These are phyloP conservation scores for Trididemnum miniatum DNA, from an alignment of 23 tunicate genomes.

Conservation along the genomic window DNA sequence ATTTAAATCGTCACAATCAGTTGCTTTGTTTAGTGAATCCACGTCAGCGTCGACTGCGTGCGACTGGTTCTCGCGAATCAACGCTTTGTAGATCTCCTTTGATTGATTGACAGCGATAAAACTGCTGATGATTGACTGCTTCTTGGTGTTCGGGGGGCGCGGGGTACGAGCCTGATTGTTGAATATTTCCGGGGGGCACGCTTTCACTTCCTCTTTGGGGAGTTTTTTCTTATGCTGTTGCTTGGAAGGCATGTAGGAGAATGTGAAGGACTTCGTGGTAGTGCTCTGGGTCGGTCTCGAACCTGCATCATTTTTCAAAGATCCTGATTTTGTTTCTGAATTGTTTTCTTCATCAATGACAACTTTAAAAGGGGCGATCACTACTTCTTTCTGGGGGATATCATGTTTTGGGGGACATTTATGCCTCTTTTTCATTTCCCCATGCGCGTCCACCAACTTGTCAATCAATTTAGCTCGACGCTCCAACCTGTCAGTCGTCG, in stretches of 20 bases:
- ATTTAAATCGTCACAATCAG: conserved; percentile 6
- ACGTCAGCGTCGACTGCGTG: neutral
- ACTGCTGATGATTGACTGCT: conserved; percentile 21
- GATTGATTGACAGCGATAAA: conserved; percentile 23
- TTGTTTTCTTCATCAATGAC: conserved; percentile 29
- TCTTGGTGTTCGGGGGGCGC: neutral
- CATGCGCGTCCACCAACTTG: conserved; percentile 40
- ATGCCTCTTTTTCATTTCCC: conserved; percentile 47
- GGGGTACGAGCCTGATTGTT: neutral
- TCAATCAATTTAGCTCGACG: conserved; percentile 16
- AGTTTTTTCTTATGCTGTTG: neutral
- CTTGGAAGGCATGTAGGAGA: conserved; percentile 53
- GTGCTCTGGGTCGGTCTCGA: neutral
- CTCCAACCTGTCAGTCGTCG: neutral
- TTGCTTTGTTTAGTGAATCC: conserved; percentile 16
- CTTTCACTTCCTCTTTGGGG: neutral
- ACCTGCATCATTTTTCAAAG: neutral
- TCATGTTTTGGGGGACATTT: conserved; percentile 29
- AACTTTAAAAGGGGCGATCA: conserved; percentile 59
- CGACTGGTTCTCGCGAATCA: neutral
- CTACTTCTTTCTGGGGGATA: conserved; percentile 55
- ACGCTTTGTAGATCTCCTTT: conserved; percentile 26
- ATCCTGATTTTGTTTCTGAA: neutral
- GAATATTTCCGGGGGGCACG: neutral
- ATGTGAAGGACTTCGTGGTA: conserved; percentile 51